Base-by-base conservation (phyloP, 2,797 vertebrate species). In the Sebastes miniatus region DNA sequence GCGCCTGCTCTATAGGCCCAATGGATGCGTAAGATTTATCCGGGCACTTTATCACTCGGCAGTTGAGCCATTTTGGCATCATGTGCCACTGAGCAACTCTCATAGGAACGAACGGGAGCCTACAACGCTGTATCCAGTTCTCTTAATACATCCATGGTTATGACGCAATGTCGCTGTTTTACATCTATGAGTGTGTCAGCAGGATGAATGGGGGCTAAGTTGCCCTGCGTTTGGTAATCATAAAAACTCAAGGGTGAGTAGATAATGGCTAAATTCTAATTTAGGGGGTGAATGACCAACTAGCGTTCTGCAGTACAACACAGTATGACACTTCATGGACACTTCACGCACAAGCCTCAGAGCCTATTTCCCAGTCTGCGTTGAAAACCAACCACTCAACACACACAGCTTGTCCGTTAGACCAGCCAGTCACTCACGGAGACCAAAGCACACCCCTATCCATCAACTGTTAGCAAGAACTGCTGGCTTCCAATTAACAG, bases 401-500 rank as follows among this genome's bases (percentile, higher is more conserved):
- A 47, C 43, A 52, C 43, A 52, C n/a, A 10, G 59, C n/a, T 16
- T 13, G 32, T 34, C 39, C 39, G 0, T 43, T 43, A 43, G 39
- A 43, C 36, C 36, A 39, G 61, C 8, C 59, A 59, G 50, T 52
- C 54, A n/a, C 32, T 64, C 76, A 70, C 70, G 12, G 12, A 39
- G 36, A 39, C 39, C 43, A 34, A 80, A 77, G 50, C 20, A 2
- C 56, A 31, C 9, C 9, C 11, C 69, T 81, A 56, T 76, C 79
- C 79, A 36, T 85, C 77, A 77, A 64, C 70, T 36, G 10, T 62
- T 12, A 77, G 73, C 52, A 24, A 56, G 66, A 84, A 58, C 86
- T 47, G 58, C 75, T 77, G 75, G 66, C 76, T 57, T 65, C 80
- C 81, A 89, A 89, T 92, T 89, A 91, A 77, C 76, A 64, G 76